phyloP scores from a whole-genome alignment of 92 coral and sea anemone genomes.

The Palythoa grandiflora region DNA sequence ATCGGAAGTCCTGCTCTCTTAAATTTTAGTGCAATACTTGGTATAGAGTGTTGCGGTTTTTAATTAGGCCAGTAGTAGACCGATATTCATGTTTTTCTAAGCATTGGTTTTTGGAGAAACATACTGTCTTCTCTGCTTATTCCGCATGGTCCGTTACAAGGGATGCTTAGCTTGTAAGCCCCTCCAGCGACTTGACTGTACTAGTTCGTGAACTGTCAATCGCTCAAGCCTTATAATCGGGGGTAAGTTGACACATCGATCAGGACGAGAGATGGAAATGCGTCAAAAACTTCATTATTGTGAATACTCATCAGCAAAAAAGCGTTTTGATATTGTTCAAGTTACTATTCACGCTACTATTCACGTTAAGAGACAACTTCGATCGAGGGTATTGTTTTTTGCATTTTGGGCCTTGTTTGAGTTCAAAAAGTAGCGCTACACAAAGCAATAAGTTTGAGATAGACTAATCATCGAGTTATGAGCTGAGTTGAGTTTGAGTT shows the following conservation, averaged over 20 bases:
- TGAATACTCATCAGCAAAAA: not conserved
- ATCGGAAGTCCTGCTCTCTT: too few relatives aligned
- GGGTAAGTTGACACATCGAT: conserved; percentile 8
- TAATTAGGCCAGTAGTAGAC: not conserved
- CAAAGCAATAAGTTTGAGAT: too few relatives aligned
- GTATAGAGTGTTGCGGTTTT: too few relatives aligned
- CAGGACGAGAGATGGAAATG: conserved; percentile 13
- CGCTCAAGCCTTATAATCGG: conserved; percentile 15
- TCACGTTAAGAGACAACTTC: not conserved
- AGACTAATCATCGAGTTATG: too few relatives aligned
- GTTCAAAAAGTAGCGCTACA: not conserved
- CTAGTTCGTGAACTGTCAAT: conserved; percentile 5
- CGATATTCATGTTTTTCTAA: not conserved
- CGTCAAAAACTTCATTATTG: not conserved
- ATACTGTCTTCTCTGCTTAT: not conserved
- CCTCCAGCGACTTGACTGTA: conserved; percentile 4
- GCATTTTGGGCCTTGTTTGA: not conserved
- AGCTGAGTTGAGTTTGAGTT: too few relatives aligned
- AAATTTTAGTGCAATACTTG: too few relatives aligned
- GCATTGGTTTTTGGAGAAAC: not conserved
- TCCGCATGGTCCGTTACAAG: conserved; percentile 1
- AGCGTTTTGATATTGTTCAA: not conserved
- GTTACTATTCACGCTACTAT: not conserved
- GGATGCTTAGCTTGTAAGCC: conserved; percentile 4
- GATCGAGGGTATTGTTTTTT: conserved; percentile 9